These are phyloP conservation scores for Darevskia nairensis DNA, from an alignment of 2,797 vertebrate genomes.

Conservation along the genomic window DNA sequence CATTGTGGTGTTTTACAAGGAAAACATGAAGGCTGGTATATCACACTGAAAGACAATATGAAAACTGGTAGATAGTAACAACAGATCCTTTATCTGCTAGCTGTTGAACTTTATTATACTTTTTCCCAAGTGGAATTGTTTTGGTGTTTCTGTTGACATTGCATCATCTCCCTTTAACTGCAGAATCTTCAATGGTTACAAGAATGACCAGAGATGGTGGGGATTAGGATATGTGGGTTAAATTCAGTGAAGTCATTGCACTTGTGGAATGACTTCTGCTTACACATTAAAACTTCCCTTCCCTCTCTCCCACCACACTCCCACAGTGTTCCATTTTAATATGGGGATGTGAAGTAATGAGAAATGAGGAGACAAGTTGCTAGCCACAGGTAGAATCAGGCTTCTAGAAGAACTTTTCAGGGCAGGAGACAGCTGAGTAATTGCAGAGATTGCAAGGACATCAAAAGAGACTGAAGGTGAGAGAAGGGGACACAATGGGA, in stretches of 20 bases:
- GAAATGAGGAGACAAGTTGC: neutral
- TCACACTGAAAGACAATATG: neutral
- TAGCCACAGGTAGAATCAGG: neutral
- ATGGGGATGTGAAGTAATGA: neutral
- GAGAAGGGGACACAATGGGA: neutral
- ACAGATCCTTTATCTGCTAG: constrained; percentile 36
- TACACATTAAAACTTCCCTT: no score
- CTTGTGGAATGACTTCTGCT: no score
- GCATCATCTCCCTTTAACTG: no score
- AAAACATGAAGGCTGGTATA: neutral
- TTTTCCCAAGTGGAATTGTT: neutral
- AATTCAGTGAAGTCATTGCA: no score
- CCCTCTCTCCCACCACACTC: no score
- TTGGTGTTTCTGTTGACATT: constrained; percentile 4
- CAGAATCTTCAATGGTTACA: neutral
- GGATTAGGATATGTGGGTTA: neutral
- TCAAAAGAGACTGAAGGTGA: neutral
- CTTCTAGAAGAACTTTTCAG: neutral
- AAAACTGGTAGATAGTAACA: neutral
- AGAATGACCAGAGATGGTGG: no score
- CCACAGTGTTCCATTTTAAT: neutral
- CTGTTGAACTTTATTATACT: neutral
- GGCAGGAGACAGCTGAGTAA: neutral
- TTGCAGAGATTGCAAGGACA: neutral
- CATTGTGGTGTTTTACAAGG: neutral